Evolutionary conservation across 2,888 invertebrate species (phyloP).

Genomic region (Nomada ferruginata): DNA sequence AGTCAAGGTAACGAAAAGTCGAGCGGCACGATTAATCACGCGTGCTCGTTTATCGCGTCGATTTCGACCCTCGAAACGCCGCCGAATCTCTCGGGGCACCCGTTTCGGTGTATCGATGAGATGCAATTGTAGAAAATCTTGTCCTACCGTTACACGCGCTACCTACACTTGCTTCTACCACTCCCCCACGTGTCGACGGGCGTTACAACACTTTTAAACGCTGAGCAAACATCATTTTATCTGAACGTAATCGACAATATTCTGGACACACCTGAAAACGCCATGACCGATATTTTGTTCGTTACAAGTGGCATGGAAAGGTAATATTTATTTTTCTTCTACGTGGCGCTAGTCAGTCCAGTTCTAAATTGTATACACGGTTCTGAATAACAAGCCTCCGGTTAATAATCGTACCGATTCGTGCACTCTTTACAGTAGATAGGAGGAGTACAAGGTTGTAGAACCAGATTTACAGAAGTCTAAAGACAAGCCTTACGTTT

Average conservation of each 20-base stretch:
- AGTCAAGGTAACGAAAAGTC: slow-evolving; percentile 57
- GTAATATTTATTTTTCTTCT: slow-evolving; percentile 8
- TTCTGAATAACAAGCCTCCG: too few relatives aligned
- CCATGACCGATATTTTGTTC: slow-evolving; percentile 28
- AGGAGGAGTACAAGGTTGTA: background rate
- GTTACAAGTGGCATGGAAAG: background rate
- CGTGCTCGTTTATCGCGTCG: slow-evolving; percentile 43
- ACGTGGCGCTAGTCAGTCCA: too few relatives aligned
- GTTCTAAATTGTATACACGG: too few relatives aligned
- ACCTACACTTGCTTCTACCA: slow-evolving; percentile 10
- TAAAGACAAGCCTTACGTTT: background rate
- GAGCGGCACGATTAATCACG: slow-evolving; percentile 50
- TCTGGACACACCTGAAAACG: slow-evolving; percentile 40
- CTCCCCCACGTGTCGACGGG: slow-evolving; percentile 46
- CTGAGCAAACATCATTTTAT: slow-evolving; percentile 58
- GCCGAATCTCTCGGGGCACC: slow-evolving; percentile 19
- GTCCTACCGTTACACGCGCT: background rate
- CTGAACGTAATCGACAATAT: slow-evolving; percentile 47
- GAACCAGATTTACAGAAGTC: background rate
- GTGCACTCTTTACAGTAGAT: background rate
- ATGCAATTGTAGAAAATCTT: slow-evolving; percentile 46
- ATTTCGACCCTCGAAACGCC: slow-evolving; percentile 19
- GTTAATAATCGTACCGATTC: too few relatives aligned
- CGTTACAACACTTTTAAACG: slow-evolving; percentile 47
- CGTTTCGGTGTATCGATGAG: background rate